Percentiles rank a stretch among this genome's conserved stretches.
Evolutionary conservation across 1,140 invertebrate species (phyloP).

Genomic region (Drosophila yakuba): DNA sequence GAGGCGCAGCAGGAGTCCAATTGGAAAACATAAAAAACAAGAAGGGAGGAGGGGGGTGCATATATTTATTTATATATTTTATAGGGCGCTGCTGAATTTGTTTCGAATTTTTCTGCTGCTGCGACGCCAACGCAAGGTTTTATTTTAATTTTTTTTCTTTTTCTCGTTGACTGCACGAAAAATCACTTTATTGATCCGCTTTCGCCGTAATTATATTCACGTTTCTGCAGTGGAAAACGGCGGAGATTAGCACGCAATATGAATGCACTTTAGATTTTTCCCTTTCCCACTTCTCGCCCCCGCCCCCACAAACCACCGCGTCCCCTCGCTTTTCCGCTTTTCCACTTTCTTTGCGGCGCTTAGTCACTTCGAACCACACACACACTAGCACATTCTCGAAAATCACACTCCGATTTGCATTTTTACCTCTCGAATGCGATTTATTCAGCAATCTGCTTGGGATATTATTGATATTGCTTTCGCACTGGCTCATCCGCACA

Average conservation of each 20-base stretch:
- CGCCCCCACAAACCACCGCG: neutral
- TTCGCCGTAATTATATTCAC: conserved; percentile 57
- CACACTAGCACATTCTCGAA: conserved; percentile 1
- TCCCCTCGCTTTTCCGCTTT: conserved; percentile 19
- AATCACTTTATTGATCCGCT: conserved; percentile 59
- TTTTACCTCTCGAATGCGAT: conserved; percentile 41
- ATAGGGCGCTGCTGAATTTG: conserved; percentile 31
- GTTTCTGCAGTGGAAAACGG: conserved; percentile 48
- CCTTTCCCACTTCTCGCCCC: conserved; percentile 16
- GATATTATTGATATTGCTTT: conserved; percentile 23
- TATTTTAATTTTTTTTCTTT: conserved; percentile 24
- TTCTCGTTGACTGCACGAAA: conserved; percentile 32
- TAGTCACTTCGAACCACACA: conserved; percentile 29
- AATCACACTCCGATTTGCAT: conserved; percentile 36
- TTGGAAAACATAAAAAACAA: conserved; percentile 39
- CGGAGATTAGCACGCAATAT: conserved; percentile 48
- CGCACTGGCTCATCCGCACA: conserved; percentile 31
- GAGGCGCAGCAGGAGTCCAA: conserved; percentile 48
- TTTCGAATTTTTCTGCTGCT: conserved; percentile 10
- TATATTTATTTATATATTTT: conserved; percentile 49
- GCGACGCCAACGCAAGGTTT: conserved; percentile 25
- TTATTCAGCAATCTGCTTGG: conserved; percentile 38
- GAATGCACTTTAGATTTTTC: conserved; percentile 50
- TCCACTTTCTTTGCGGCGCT: conserved; percentile 35
- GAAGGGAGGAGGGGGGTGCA: conserved; percentile 12